These are phyloP conservation scores for Pseudomyrmex dendroicus DNA, from an alignment of 1,140 invertebrate genomes.

Conservation along the genomic window DNA sequence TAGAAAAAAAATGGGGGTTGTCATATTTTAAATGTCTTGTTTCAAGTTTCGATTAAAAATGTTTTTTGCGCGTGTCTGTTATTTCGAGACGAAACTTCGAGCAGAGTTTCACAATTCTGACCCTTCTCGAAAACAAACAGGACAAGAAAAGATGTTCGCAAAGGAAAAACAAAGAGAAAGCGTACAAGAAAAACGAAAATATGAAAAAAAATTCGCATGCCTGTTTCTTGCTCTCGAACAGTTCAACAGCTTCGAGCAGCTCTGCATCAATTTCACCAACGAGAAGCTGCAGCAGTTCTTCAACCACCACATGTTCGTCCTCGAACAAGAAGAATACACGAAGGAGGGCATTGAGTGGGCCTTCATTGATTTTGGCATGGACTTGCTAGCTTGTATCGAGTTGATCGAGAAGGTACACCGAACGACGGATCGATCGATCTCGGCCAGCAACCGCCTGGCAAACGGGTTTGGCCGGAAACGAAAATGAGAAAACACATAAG, in stretches of 20 bases:
- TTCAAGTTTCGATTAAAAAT: too few relatives aligned
- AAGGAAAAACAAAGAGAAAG: conserved; percentile 7
- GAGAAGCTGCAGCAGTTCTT: conserved; percentile 99
- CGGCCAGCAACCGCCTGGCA: conserved; percentile 44
- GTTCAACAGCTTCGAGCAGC: conserved; percentile 99
- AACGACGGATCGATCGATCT: conserved; percentile 70
- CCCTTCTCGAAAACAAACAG: conserved; percentile 18
- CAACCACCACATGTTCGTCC: conserved; percentile 99
- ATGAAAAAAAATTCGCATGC: conserved; percentile 64
- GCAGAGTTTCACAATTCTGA: background rate
- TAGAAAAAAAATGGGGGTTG: background rate
- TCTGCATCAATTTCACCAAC: conserved; percentile 99
- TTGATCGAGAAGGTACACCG: conserved; percentile 96
- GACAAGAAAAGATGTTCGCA: background rate
- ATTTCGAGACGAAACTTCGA: conserved; percentile 20
- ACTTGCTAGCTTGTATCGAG: conserved; percentile 98
- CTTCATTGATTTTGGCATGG: conserved; percentile 99
- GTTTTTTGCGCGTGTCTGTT: too few relatives aligned
- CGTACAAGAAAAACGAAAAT: background rate
- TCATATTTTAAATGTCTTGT: too few relatives aligned
- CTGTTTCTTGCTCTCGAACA: conserved; percentile 85
- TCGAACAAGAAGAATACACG: conserved; percentile 99
- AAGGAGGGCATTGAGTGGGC: conserved; percentile 97
- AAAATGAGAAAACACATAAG: conserved; percentile 34
- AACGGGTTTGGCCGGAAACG: conserved; percentile 52